phyloP scores from a whole-genome alignment of 2,113 vertebrate species.

The Anas platyrhynchos region DNA sequence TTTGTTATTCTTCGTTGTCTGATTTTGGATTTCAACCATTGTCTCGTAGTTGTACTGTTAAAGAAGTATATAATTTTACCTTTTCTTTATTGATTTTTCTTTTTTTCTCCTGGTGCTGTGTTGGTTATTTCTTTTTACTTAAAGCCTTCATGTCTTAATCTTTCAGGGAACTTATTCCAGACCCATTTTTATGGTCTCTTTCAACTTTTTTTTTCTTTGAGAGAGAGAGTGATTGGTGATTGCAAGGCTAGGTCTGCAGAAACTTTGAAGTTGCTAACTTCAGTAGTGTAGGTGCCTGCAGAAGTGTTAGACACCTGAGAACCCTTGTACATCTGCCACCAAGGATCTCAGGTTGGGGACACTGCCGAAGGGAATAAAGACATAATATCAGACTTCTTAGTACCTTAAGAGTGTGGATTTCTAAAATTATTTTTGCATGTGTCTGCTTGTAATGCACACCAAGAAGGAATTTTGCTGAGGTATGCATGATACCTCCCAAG shows the following conservation, averaged over 20 bases:
- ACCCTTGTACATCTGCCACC: background rate
- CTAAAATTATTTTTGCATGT: conserved; percentile 30
- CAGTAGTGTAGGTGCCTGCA: background rate
- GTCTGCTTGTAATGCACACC: background rate
- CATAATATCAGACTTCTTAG: background rate
- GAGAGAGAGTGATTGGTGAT: background rate
- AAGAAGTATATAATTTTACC: background rate
- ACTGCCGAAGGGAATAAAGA: background rate
- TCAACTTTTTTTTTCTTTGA: background rate
- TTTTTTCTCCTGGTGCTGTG: background rate
- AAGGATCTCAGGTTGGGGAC: background rate
- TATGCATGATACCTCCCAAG: background rate
- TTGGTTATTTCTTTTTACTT: background rate
- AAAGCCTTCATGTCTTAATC: background rate
- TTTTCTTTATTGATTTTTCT: background rate
- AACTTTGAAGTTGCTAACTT: background rate
- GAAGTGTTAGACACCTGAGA: background rate
- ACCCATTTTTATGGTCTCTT: background rate
- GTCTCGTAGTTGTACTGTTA: background rate
- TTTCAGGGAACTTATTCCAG: background rate
- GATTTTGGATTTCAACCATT: background rate
- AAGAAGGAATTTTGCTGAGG: conserved; percentile 33
- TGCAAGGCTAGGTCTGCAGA: background rate
- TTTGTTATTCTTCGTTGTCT: background rate
- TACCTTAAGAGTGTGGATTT: background rate